These are phyloP conservation scores for Molanna angustata DNA, from an alignment of 2,888 invertebrate genomes.

Conservation along the genomic window DNA sequence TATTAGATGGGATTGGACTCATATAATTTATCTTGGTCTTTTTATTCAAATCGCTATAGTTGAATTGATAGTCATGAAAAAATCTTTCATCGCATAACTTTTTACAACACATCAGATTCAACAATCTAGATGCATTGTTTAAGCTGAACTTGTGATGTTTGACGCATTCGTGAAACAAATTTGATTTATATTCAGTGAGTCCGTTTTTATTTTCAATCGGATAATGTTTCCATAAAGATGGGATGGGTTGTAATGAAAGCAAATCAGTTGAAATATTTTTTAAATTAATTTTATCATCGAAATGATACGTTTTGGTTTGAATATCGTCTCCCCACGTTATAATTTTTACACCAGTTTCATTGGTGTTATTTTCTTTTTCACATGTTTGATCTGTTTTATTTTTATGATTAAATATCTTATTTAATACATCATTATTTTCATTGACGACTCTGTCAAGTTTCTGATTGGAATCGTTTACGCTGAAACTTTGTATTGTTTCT, in stretches of 20 bases:
- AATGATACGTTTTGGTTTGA: not conserved
- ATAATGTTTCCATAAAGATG: constrained; percentile 6
- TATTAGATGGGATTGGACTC: constrained; percentile 5
- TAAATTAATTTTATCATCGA: not conserved
- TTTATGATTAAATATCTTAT: constrained; percentile 9
- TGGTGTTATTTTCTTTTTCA: not conserved
- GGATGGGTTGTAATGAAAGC: constrained; percentile 9
- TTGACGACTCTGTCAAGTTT: too few relatives aligned
- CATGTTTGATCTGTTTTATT: constrained; percentile 4
- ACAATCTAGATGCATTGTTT: constrained; percentile 8
- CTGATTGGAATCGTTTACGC: not conserved
- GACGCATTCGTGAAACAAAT: constrained; percentile 9
- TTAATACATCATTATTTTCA: too few relatives aligned
- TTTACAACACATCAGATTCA: constrained; percentile 20
- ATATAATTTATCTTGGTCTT: not conserved
- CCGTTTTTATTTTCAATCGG: not conserved
- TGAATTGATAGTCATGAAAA: constrained; percentile 6
- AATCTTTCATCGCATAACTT: constrained; percentile 12
- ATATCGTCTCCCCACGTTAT: constrained; percentile 11
- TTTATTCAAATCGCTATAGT: constrained; percentile 2
- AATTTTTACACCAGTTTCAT: not conserved
- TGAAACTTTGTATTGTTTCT: not conserved
- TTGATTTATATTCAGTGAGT: constrained; percentile 1
- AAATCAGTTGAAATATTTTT: not conserved
- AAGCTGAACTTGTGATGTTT: constrained; percentile 4